These are phyloP conservation scores for Alexandromys fortis DNA, from an alignment of 2,113 vertebrate species.

Conservation along the genomic window DNA sequence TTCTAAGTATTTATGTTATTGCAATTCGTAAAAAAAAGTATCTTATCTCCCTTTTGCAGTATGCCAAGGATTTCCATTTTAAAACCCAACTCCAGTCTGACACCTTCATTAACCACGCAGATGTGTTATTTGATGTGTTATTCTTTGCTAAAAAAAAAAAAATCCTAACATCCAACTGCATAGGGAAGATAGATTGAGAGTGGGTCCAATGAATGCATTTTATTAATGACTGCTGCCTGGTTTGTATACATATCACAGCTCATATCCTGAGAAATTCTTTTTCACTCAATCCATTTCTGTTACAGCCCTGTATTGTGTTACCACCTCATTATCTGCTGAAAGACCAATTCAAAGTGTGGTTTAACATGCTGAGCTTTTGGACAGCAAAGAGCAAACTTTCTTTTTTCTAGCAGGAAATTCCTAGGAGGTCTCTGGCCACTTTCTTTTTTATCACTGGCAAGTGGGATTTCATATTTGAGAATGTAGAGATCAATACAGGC, in stretches of 20 bases:
- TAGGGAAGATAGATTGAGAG: slow-evolving; percentile 61
- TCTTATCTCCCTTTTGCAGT: slow-evolving; percentile 74
- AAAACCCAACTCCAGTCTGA: slow-evolving; percentile 71
- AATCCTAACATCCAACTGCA: slow-evolving; percentile 63
- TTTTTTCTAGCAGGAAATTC: slow-evolving; percentile 61
- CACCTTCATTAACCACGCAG: slow-evolving; percentile 75
- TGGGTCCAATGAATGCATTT: slow-evolving; percentile 73
- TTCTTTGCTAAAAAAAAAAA: slow-evolving; percentile 69
- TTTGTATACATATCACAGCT: slow-evolving; percentile 69
- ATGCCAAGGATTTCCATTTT: slow-evolving; percentile 77
- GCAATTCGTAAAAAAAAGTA: slow-evolving; percentile 70
- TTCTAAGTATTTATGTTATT: slow-evolving; percentile 73
- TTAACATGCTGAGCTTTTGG: slow-evolving; percentile 75
- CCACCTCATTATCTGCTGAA: slow-evolving; percentile 75
- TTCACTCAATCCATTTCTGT: slow-evolving; percentile 74
- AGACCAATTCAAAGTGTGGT: slow-evolving; percentile 72
- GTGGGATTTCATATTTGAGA: slow-evolving; percentile 83
- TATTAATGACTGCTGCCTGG: slow-evolving; percentile 77
- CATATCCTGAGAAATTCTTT: slow-evolving; percentile 79
- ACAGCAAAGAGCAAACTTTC: slow-evolving; percentile 62
- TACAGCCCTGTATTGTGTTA: slow-evolving; percentile 63
- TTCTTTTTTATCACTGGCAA: slow-evolving; percentile 81
- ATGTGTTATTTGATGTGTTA: slow-evolving; percentile 80
- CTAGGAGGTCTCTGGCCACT: slow-evolving; percentile 78
- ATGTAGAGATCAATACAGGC: slow-evolving; percentile 79